Evolutionary conservation across 2,113 vertebrate genomes (phyloP).

Genomic region (Cairina moschata): DNA sequence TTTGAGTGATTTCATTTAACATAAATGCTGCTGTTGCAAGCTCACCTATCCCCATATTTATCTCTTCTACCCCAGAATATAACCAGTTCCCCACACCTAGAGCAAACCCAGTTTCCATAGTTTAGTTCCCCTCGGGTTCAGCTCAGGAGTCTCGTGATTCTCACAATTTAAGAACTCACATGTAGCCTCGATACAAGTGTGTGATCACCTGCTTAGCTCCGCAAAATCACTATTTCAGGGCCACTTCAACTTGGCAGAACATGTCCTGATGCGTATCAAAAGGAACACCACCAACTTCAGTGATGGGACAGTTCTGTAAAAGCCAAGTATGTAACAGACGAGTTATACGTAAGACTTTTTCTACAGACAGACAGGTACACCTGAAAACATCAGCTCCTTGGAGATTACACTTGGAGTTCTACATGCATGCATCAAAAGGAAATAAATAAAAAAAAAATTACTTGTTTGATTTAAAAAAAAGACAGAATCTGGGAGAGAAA

Average conservation of each 20-base stretch:
- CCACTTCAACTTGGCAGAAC: neutral
- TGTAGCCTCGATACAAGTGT: neutral
- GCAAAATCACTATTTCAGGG: neutral
- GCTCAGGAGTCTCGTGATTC: neutral
- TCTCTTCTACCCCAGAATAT: conserved; percentile 17
- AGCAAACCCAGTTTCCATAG: conserved; percentile 37
- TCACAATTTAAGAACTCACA: neutral
- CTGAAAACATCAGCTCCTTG: neutral
- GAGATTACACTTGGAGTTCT: neutral
- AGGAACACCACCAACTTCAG: neutral
- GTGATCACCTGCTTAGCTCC: neutral
- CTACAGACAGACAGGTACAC: neutral
- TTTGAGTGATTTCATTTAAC: conserved; percentile 42
- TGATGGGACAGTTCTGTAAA: neutral
- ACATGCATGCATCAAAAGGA: neutral
- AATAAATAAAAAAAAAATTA: neutral
- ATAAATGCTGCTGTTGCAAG: neutral
- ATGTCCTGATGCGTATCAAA: neutral
- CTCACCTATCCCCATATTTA: neutral
- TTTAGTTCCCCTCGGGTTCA: conserved; percentile 2
- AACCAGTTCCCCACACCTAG: neutral
- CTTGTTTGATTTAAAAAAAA: neutral
- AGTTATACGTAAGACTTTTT: neutral
- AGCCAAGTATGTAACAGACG: neutral
- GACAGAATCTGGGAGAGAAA: neutral